Evolutionary conservation across 2,113 vertebrate genomes (phyloP).

Genomic region (Lanius collurio): DNA sequence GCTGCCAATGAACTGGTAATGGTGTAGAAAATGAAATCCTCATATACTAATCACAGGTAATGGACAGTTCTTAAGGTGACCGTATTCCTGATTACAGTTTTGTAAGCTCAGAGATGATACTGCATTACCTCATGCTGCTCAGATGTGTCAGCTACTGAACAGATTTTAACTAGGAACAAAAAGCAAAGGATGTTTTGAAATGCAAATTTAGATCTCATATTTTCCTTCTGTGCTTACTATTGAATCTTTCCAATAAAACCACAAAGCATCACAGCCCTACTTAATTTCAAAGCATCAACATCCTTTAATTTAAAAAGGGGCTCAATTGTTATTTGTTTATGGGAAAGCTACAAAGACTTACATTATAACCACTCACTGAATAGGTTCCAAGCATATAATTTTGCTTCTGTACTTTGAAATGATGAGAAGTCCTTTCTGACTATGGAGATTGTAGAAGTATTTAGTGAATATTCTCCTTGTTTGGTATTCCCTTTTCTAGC

Average conservation of each 20-base stretch:
- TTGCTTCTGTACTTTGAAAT: neutral
- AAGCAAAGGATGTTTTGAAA: slow-evolving; percentile 28
- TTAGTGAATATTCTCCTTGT: neutral
- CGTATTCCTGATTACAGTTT: neutral
- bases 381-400: slow-evolving; percentile 6
- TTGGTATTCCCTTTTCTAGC: slow-evolving; percentile 5
- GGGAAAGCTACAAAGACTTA: neutral
- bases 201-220: neutral
- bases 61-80: neutral
- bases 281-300: slow-evolving; percentile 22
- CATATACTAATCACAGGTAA: neutral
- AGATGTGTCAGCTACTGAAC: neutral
- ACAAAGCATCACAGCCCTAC: neutral
- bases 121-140: neutral
- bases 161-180: neutral
- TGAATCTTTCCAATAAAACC: slow-evolving; percentile 34
- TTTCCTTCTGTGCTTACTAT: neutral
- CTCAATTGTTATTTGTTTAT: slow-evolving; percentile 29
- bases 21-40: neutral
- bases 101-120: neutral
- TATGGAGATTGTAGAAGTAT: neutral
- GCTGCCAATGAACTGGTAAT: neutral
- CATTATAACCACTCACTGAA: slow-evolving; percentile 2
- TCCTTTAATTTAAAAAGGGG: neutral
- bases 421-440: neutral